A percentile compares a stretch with the other conserved stretches of the same genome.
phyloP scores from a whole-genome alignment of 1,140 invertebrate genomes.

The Andricus grossulariae region DNA sequence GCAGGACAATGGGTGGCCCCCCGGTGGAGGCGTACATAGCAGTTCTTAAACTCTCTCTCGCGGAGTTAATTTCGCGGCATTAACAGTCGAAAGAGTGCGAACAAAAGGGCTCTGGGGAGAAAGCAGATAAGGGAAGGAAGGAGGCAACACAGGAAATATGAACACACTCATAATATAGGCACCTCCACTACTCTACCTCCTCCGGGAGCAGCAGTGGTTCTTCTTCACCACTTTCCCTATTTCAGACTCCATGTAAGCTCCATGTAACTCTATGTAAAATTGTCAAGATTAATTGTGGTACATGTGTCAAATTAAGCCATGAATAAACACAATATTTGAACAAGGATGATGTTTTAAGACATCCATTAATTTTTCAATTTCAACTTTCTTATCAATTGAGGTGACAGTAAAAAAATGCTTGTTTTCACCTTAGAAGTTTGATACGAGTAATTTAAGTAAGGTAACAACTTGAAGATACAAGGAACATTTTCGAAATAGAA shows the following conservation, averaged over 20 bases:
- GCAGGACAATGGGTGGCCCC: slow-evolving; percentile 60
- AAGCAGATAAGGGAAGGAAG: slow-evolving; percentile 70
- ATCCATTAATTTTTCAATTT: too few relatives aligned
- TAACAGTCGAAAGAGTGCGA: slow-evolving; percentile 76
- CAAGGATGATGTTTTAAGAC: too few relatives aligned
- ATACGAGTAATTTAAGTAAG: too few relatives aligned
- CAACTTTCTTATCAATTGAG: too few relatives aligned
- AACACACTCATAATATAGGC: slow-evolving; percentile 68
- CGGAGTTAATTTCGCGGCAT: slow-evolving; percentile 74
- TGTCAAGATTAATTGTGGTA: background rate
- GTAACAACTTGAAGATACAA: too few relatives aligned
- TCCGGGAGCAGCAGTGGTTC: background rate
- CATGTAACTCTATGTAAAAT: too few relatives aligned
- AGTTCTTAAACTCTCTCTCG: slow-evolving; percentile 71
- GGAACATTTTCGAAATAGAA: too few relatives aligned
- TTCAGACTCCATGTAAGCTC: too few relatives aligned
- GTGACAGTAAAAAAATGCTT: too few relatives aligned
- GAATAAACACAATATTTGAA: too few relatives aligned
- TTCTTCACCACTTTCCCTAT: background rate
- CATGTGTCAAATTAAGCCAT: too few relatives aligned
- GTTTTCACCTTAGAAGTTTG: too few relatives aligned
- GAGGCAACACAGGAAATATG: slow-evolving; percentile 69
- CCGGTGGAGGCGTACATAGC: slow-evolving; percentile 46
- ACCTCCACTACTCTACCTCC: slow-evolving; percentile 36
- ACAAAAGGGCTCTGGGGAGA: slow-evolving; percentile 71